Evolutionary conservation across 1,140 invertebrate genomes (phyloP), one percentile per base, ranked within the genome.

Genomic region (Bombus turneri): DNA sequence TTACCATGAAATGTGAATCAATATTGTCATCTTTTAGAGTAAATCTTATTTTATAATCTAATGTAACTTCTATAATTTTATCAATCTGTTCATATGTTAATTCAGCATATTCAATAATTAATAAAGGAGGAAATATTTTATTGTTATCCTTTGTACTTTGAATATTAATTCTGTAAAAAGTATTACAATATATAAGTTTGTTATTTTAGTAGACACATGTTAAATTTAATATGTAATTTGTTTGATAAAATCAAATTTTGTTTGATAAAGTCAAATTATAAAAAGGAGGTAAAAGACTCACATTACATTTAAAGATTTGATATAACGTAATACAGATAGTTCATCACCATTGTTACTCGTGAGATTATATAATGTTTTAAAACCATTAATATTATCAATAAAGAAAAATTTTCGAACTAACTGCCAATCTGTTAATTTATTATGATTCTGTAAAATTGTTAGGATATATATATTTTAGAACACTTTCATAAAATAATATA

Each of bases 361-460:
- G 37, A 93, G 89, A 75, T 92, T 93, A 76, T 89, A 72, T 41
- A 93, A 82, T 18, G 88, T 86, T 81, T 75, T 88, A 75, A 93
- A 94, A 76, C 96, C 95, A 88, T 95, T 96, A 22, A 96, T 87
- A 77, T 93, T 95, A 87, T 97, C 96, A 53, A 97, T 95, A 5
- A 97, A 87, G 91, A 98, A 97, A 92, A 97, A 97, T 83, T 97
- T 95, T 80, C 96, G 95, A 0, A 96, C 96, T 31, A 98, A 90
- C 84, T 96, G 95, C 96, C 96, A 96, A 66, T 96, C 94, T 57
- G 95, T 95, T 87, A 92, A 91, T 88, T 96, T 95, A 25, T 82
- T 73, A 47, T 74, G 62, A 66, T 89, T 79, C 88, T 90, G n/a
- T 4, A 34, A 53, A 66, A 62, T n/a, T 43, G 18, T 34, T 15